phyloP scores from a whole-genome alignment of 2,888 invertebrate species.

The Ferrisia virgata region DNA sequence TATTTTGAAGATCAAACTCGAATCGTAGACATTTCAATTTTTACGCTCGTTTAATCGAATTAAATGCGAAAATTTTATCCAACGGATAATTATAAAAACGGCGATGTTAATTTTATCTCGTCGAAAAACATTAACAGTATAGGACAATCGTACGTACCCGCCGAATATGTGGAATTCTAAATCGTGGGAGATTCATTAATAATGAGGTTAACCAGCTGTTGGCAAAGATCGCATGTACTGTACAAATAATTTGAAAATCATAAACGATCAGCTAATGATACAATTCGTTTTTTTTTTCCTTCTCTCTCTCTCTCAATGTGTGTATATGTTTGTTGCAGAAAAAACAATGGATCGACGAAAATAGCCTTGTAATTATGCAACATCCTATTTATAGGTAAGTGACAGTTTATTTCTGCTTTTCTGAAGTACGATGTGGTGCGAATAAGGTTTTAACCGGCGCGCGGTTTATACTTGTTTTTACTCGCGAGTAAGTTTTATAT shows the following conservation, averaged over 20 bases:
- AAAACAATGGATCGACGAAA: slow-evolving; percentile 76
- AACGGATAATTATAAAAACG: no score
- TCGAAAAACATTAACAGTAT: not conserved
- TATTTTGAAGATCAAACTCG: no score
- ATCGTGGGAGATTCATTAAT: not conserved
- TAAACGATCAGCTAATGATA: slow-evolving; percentile 40
- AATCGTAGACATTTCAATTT: no score
- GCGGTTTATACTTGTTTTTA: slow-evolving; percentile 32
- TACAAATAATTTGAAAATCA: not conserved
- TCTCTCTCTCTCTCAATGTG: no score
- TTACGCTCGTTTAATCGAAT: no score
- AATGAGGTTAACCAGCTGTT: slow-evolving; percentile 38
- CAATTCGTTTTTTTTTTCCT: slow-evolving; percentile 19
- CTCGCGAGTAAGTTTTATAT: slow-evolving; percentile 16
- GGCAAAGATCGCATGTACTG: slow-evolving; percentile 24
- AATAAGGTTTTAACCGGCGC: slow-evolving; percentile 35
- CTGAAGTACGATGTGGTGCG: slow-evolving; percentile 41
- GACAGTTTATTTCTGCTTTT: slow-evolving; percentile 43
- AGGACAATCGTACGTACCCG: not conserved
- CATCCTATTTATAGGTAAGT: slow-evolving; percentile 81
- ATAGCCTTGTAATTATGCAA: slow-evolving; percentile 73
- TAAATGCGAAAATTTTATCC: no score
- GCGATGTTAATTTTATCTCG: no score
- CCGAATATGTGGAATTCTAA: not conserved
- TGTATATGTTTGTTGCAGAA: slow-evolving; percentile 59